Evolutionary conservation across 2,797 vertebrate genomes (phyloP).

Genomic region (Micromesistius poutassou): DNA sequence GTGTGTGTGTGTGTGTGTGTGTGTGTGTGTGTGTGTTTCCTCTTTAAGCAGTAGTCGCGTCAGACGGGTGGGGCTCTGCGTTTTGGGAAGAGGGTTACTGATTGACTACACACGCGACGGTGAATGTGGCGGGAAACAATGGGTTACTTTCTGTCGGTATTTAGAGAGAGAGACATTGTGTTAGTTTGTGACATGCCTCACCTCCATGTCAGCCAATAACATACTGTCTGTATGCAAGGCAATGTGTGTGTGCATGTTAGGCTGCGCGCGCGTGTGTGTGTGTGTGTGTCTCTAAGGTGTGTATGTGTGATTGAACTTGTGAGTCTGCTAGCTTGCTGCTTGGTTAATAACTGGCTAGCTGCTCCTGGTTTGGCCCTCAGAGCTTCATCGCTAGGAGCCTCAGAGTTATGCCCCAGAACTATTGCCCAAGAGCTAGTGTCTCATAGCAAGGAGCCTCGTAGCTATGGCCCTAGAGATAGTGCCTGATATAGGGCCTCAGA

Average conservation of each 20-base stretch:
- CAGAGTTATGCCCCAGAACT: too few species aligned
- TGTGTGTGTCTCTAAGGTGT: neutral
- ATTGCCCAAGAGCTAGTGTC: too few species aligned
- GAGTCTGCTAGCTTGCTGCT: neutral
- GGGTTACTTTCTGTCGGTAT: too few species aligned
- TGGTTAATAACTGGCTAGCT: neutral
- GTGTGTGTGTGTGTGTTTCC: neutral
- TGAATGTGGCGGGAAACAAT: too few species aligned
- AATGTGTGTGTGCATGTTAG: neutral
- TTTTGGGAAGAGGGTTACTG: neutral
- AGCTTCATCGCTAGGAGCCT: too few species aligned
- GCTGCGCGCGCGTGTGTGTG: too few species aligned
- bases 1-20: neutral
- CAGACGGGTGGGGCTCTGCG: neutral
- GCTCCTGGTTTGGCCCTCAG: too few species aligned
- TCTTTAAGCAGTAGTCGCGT: neutral
- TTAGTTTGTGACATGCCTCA: conserved; percentile 1
- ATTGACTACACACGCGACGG: neutral
- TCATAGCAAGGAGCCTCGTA: too few species aligned
- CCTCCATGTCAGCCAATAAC: conserved; percentile 1
- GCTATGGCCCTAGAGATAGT: too few species aligned
- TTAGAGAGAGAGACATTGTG: neutral
- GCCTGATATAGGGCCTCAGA: too few species aligned
- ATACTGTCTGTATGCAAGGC: neutral
- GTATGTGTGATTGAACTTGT: neutral